A percentile compares a stretch with the other conserved stretches of the same genome.
Conservation (phyloP, 2,113 vertebrate species). For the Chinchilla lanigera region DNA sequence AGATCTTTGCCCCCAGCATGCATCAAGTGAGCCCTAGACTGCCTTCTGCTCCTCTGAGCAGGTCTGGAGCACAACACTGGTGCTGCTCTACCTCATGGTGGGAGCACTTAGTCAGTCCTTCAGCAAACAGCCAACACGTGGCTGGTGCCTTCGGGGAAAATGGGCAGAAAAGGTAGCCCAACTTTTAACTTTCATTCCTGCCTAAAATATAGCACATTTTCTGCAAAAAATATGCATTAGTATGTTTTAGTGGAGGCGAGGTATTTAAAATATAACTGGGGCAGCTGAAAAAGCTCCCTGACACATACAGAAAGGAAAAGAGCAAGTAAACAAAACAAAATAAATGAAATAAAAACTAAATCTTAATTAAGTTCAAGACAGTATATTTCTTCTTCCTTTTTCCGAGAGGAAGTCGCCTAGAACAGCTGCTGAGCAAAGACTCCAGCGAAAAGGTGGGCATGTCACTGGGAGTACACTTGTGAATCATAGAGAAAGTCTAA, state of each 20-base stretch:
- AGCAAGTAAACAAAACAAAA: conserved; percentile 22
- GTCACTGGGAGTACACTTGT: not conserved
- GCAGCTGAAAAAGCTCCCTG: not conserved
- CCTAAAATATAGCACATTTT: conserved; percentile 3
- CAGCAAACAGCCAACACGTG: not conserved
- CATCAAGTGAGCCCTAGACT: not conserved
- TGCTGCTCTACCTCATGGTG: not conserved
- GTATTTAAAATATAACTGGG: conserved; percentile 49
- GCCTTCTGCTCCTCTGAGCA: not conserved
- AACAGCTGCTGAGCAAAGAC: not conserved
- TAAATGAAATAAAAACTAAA: conserved; percentile 30
- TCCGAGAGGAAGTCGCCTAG: not conserved
- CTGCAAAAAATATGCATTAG: conserved; percentile 50
- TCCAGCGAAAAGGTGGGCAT: not conserved
- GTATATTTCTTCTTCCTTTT: not conserved
- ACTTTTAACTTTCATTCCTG: conserved; percentile 45
- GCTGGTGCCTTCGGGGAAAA: not conserved
- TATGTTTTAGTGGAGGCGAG: conserved; percentile 47
- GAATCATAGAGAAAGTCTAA: not conserved
- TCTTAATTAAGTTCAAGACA: not conserved
- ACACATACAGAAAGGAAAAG: not conserved
- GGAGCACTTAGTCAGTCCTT: not conserved
- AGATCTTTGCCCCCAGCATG: not conserved
- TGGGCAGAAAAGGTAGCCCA: not conserved
- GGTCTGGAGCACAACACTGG: not conserved